Conservation (phyloP, 2,113 vertebrate species). For the Spilogale gracilis region DNA sequence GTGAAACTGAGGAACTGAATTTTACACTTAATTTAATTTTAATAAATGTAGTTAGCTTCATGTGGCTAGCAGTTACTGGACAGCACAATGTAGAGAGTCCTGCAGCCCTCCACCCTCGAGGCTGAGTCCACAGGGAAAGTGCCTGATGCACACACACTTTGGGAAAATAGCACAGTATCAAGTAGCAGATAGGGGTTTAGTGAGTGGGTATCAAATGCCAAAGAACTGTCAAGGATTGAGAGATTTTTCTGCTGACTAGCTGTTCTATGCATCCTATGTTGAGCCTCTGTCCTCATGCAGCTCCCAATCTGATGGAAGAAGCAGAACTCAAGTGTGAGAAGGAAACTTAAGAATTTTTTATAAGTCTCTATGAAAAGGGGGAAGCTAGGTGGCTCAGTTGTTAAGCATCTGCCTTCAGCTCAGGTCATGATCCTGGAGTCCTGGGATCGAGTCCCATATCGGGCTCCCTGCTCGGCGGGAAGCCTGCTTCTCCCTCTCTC, state of each 20-base stretch:
- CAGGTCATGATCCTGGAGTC: no score
- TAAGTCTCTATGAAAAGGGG: background rate
- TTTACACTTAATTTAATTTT: constrained; percentile 53
- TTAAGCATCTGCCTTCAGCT: no score
- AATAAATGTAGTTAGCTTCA: background rate
- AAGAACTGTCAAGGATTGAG: background rate
- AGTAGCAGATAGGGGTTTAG: background rate
- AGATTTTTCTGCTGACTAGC: background rate
- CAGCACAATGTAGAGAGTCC: background rate
- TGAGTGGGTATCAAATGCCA: background rate
- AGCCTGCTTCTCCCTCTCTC: no score
- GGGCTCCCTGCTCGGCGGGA: no score
- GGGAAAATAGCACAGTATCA: background rate
- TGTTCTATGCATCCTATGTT: background rate
- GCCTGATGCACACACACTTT: background rate
- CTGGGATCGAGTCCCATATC: no score
- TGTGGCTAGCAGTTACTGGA: background rate
- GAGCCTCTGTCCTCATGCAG: background rate
- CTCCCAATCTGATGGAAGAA: background rate
- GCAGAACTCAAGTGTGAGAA: background rate
- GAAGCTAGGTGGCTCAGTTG: no score
- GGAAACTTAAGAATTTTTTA: background rate
- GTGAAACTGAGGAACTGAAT: background rate
- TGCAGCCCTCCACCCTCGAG: background rate
- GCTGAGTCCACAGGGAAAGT: background rate